phyloP scores from a whole-genome alignment of 2,113 vertebrate genomes.

The Australoheros scitulus region DNA sequence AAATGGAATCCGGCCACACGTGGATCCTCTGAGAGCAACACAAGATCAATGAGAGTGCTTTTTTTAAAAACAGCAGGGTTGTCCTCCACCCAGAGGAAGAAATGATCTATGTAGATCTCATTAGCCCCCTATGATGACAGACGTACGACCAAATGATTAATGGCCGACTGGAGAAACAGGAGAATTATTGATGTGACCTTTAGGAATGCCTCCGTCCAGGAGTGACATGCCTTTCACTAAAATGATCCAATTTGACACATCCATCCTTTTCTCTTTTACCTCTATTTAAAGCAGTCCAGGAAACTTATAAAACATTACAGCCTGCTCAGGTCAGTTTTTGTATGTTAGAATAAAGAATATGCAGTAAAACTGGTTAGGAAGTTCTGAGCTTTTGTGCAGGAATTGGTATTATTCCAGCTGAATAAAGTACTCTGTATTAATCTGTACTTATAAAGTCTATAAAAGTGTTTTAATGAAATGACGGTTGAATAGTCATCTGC shows the following conservation, averaged over 20 bases:
- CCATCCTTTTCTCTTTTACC: slow-evolving; percentile 40
- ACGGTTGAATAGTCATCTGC: slow-evolving; percentile 47
- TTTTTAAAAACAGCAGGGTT: slow-evolving; percentile 42
- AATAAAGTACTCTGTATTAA: slow-evolving; percentile 15
- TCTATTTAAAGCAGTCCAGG: slow-evolving; percentile 4
- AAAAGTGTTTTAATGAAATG: slow-evolving; percentile 54
- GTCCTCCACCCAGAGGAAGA: slow-evolving; percentile 58
- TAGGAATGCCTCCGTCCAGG: slow-evolving; percentile 54
- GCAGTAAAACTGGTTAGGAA: background rate
- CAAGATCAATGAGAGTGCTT: slow-evolving; percentile 60
- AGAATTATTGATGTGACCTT: slow-evolving; percentile 78
- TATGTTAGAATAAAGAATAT: slow-evolving; percentile 14
- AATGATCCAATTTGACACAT: slow-evolving; percentile 69
- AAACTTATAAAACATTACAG: slow-evolving; percentile 1
- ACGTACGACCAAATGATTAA: slow-evolving; percentile 70
- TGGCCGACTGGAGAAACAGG: slow-evolving; percentile 56
- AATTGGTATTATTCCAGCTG: slow-evolving; percentile 16
- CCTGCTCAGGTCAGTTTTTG: background rate
- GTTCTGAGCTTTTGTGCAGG: background rate
- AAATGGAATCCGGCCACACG: slow-evolving; percentile 4
- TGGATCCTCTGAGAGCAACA: slow-evolving; percentile 45
- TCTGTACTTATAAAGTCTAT: slow-evolving; percentile 34
- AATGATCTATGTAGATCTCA: slow-evolving; percentile 76
- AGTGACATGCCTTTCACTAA: slow-evolving; percentile 39
- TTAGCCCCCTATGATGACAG: slow-evolving; percentile 75